Conservation (phyloP, 2,797 vertebrate species). For the Phataginus tricuspis region DNA sequence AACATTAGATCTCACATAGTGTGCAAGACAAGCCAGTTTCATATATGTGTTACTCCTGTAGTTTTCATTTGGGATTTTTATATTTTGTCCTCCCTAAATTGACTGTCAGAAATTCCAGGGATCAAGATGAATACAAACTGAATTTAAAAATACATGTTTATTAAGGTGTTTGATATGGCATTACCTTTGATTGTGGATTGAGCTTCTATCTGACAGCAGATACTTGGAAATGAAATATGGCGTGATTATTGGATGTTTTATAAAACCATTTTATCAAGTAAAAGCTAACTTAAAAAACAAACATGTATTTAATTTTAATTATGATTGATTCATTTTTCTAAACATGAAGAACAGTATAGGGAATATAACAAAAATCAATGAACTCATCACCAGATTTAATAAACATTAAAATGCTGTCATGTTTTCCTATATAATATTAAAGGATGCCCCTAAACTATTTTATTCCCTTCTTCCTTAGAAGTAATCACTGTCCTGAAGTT, state of each 20-base stretch:
- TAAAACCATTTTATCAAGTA: slow-evolving; percentile 43
- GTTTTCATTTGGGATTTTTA: slow-evolving; percentile 8
- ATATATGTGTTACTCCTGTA: not conserved
- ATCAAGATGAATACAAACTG: not conserved
- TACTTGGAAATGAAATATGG: not conserved
- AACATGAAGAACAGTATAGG: not conserved
- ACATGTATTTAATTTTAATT: not conserved
- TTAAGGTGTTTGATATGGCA: not conserved
- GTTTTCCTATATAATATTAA: slow-evolving; percentile 17
- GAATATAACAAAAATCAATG: not conserved
- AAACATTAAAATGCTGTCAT: slow-evolving; percentile 1
- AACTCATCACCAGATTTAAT: not conserved
- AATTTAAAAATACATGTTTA: not conserved
- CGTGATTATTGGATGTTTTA: not conserved
- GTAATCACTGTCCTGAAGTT: slow-evolving; percentile 20
- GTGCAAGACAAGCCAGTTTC: not conserved
- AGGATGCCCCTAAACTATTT: not conserved
- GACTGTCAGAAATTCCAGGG: not conserved
- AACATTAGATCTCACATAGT: not conserved
- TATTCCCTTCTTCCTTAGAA: not conserved
- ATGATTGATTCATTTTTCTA: not conserved
- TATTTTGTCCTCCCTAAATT: not conserved
- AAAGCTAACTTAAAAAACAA: slow-evolving; percentile 41
- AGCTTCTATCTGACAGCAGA: not conserved
- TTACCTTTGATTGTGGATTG: not conserved